Evolutionary conservation across 1,140 invertebrate species (phyloP), one percentile per base, ranked within the genome.

Genomic region (Bombus pyrosoma): DNA sequence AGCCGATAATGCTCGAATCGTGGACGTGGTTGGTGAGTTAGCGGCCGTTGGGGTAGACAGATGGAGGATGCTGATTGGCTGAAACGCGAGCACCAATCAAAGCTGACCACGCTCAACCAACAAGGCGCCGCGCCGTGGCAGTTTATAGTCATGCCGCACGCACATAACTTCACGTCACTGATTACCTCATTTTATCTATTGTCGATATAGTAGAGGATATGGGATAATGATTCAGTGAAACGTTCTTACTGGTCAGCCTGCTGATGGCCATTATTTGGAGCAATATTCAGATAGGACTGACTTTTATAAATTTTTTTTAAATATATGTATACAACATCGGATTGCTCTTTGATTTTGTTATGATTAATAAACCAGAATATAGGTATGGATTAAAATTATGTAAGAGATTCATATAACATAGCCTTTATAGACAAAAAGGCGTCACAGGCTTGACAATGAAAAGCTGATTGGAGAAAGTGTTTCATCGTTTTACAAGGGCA

Each of bases 11-110:
- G 90, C 88, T 74, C 53, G 86, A 84, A 84, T 75, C 91, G 93
- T 68, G 76, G 86, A 90, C 90, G 91, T 89, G 83, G 90, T 90
- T 89, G 91, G 90, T 62, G n/a, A 84, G 84, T 89, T 91, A 88
- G 75, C 10, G 86, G 91, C 76, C 89, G 92, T 91, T 95, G 93
- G 93, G 94, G 88, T 92, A 96, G 96, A 96, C 96, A 96, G 96
- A 96, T 96, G 96, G 96, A 96, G 94, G 83, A 82, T 79, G 91
- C 43, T 89, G 85, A 96, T 96, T 96, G 96, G 96, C 88, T 66
- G 86, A 77, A 41, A 1, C 3, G 5, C 53, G 32, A 41, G 78
- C 83, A 80, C 96, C 96, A 96, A 96, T 96, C 86, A 89, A 12
- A 90, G 76, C 87, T 76, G 94, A 96, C 96, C 96, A 96, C 94